Conservation (phyloP, 2,113 vertebrate species). For the Poeciliopsis turrubarensis region DNA sequence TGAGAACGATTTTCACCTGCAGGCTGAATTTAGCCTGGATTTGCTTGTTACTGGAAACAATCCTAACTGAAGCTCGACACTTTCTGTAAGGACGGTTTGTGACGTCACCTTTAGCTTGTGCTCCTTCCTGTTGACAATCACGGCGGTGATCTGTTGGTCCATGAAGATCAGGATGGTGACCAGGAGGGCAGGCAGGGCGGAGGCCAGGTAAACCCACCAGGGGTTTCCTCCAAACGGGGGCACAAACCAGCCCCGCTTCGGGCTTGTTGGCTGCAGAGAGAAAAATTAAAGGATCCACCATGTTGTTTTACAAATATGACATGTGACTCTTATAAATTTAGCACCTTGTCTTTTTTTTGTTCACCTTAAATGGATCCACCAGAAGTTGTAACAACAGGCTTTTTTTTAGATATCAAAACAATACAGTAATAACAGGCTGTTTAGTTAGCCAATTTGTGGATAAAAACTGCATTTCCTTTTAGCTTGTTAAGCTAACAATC, state of each 20-base stretch:
- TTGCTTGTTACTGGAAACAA: conserved; percentile 6
- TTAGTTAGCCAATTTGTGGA: too few species aligned
- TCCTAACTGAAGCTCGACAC: not conserved
- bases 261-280: conserved; percentile 88
- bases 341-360: not conserved
- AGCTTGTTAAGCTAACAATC: too few species aligned
- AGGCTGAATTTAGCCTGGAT: conserved; percentile 34
- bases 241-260: conserved; percentile 92
- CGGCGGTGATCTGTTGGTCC: conserved; percentile 98
- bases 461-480: too few species aligned
- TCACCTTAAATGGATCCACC: not conserved
- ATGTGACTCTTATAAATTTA: not conserved
- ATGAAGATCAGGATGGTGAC: conserved; percentile 99
- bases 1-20: conserved; percentile 52
- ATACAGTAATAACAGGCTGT: too few species aligned
- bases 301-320: not conserved
- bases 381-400: too few species aligned
- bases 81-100: not conserved
- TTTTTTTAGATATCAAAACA: too few species aligned
- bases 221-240: conserved; percentile 95
- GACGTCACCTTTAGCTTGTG: conserved; percentile 91
- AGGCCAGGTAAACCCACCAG: conserved; percentile 95
- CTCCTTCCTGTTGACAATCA: conserved; percentile 98
- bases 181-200: conserved; percentile 91
- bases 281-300: not conserved